Conservation (phyloP, 2,113 vertebrate species). For the Prionailurus viverrinus region DNA sequence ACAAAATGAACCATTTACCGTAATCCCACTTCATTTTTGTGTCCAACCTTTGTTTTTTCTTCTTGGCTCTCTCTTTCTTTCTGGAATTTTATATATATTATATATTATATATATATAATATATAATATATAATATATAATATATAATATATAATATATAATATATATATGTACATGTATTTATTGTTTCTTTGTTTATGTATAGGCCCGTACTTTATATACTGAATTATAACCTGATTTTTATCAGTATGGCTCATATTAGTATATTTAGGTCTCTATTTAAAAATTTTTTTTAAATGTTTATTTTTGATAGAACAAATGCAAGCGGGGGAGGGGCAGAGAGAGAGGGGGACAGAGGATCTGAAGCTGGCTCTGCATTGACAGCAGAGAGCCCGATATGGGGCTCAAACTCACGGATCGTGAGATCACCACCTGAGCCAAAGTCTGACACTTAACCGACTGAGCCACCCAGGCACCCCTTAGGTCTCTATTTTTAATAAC, state of each 20-base stretch:
- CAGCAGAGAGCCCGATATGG: too few relatives aligned
- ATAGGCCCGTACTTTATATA: neutral
- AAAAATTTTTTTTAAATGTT: too few relatives aligned
- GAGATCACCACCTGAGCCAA: too few relatives aligned
- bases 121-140: fast-evolving
- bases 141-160: neutral
- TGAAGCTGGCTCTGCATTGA: too few relatives aligned
- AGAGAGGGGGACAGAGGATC: too few relatives aligned
- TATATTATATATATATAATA: neutral
- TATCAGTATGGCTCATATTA: neutral
- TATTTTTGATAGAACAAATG: too few relatives aligned
- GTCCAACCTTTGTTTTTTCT: neutral
- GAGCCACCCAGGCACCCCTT: too few relatives aligned
- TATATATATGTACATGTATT: neutral
- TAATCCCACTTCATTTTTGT: slow-evolving; percentile 27
- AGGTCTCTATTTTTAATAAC: slow-evolving; percentile 18
- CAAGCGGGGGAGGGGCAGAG: too few relatives aligned
- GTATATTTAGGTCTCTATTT: slow-evolving; percentile 29
- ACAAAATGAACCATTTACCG: neutral
- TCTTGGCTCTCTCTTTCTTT: neutral
- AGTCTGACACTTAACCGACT: too few relatives aligned
- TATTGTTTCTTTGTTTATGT: neutral
- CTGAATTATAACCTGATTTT: slow-evolving; percentile 1
- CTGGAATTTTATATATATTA: neutral
- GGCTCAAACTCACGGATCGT: too few relatives aligned